Base-by-base conservation (phyloP, 2,797 vertebrate genomes). In the Peromyscus aztecus region DNA sequence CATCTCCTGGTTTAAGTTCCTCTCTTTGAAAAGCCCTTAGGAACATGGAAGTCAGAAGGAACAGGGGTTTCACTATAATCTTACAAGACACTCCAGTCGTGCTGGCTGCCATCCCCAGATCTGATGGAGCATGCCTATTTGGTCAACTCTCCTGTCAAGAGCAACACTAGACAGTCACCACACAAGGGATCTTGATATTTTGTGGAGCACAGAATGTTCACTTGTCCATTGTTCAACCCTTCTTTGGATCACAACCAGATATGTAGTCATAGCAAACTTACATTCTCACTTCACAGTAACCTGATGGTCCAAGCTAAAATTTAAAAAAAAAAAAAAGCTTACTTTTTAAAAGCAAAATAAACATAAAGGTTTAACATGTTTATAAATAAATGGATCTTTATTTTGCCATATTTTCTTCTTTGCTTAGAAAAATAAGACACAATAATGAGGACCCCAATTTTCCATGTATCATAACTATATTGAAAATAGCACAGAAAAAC, bases 301-400 rank as follows among this genome's bases (percentile, higher is more conserved):
- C 40, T 92, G 12, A 91, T 93, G 67, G 85, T 71, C 81, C 96
- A 97, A 55, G 34, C 82, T 90, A 81, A 98, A 97, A 59, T 49
- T 49, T 77, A 65, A 89, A 96, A 67, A 73, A n/a, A n/a, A 55
- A 96, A 29, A 1, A 97, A 76, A 97, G 92, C 43, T 95, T 98
- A 96, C 76, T 97, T 97, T 59, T 92, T 71, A 95, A 98, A 96
- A 78, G 52, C 94, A 96, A 97, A 96, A 98, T 93, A 92, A 97
- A 76, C 77, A 61, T 13, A 97, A 96, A 80, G 65, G 98, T 97
- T 96, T 96, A 69, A 92, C 90, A 84, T 94, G 92, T 97, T 97
- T 96, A 93, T 85, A 73, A 97, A 52, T 98, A 97, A 83, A 40
- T 77, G 75, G 88, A 89, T 77, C 84, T 29, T 91, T 81, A 82